Evolutionary conservation across 2,113 vertebrate species (phyloP).

Genomic region (Tauraco erythrolophus): DNA sequence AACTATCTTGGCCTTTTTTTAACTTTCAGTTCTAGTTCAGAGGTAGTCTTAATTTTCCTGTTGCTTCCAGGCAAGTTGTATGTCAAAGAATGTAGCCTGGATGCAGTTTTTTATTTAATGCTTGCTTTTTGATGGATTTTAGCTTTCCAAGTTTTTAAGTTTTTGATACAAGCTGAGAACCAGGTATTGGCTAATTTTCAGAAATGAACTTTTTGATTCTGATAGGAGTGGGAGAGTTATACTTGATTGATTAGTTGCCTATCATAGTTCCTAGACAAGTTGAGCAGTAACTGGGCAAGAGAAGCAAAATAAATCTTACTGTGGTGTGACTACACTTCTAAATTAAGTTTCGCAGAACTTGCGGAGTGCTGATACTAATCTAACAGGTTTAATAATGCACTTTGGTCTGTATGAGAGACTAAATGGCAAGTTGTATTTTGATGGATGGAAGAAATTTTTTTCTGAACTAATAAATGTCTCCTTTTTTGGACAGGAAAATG

Average conservation of each 20-base stretch:
- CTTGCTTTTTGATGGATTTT: neutral
- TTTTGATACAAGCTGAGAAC: neutral
- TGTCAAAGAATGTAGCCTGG: neutral
- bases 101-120: neutral
- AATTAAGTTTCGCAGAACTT: neutral
- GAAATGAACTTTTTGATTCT: neutral
- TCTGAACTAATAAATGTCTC: neutral
- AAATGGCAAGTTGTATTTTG: neutral
- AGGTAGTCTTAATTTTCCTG: neutral
- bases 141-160: neutral
- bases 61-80: neutral
- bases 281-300: neutral
- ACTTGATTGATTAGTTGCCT: neutral
- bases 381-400: neutral
- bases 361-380: neutral
- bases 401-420: neutral
- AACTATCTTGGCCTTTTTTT: neutral
- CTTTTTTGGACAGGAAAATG: neutral
- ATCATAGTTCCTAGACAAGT: neutral
- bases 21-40: neutral
- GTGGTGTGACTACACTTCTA: neutral
- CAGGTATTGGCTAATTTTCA: neutral
- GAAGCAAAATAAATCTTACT: neutral
- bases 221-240: neutral
- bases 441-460: neutral